Evolutionary conservation across 2,113 vertebrate species (phyloP), one percentile per base, ranked within the genome.

Genomic region (Tachysurus fulvidraco): DNA sequence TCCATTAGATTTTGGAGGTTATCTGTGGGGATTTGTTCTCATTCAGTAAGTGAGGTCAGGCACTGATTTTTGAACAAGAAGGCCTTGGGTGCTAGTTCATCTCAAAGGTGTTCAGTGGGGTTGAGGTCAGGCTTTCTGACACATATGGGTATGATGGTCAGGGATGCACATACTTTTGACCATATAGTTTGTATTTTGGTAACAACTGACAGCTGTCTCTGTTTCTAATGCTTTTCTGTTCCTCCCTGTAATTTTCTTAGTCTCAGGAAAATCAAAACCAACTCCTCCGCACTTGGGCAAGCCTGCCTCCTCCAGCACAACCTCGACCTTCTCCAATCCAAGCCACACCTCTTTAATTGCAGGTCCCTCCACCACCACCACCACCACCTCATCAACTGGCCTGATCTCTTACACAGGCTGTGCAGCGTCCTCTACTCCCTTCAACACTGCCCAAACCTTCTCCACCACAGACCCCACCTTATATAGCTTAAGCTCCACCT

Each of bases 221-320:
- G 69, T 36, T 71, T 19, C 1, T 52, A 21, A 69, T 41, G 19
- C 21, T 60, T 44, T 71, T 60, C 54, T 85, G 21, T 71, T 17
- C 25, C 21, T 84, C 25, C n/a, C n/a, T 30, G 7, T 23, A 12
- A 57, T 14, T 81, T 23, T 89, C n/a, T 76, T 83, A 85, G 50
- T 57, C 83, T 52, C 74, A 92, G 92, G 86, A 69, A 92, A 87
- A 76, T 30, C 76, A 55, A 81, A 84, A 85, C 12, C 79, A 84
- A 67, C 91, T 52, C 79, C n/a, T 67, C 59, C 81, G 65, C 30
- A 28, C 23, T 25, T 10, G 0, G 5, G 46, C 41, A 88, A 92
- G 36, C 19, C 85, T 19, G 25, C 59, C 30, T 88, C 89, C 52
- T 87, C n/a, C 81, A 28, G n/a, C 0, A 11, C 50, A 59, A 50